These are phyloP conservation scores for Anthopleura sola DNA, from an alignment of 64 coral and sea anemone species.

Conservation along the genomic window DNA sequence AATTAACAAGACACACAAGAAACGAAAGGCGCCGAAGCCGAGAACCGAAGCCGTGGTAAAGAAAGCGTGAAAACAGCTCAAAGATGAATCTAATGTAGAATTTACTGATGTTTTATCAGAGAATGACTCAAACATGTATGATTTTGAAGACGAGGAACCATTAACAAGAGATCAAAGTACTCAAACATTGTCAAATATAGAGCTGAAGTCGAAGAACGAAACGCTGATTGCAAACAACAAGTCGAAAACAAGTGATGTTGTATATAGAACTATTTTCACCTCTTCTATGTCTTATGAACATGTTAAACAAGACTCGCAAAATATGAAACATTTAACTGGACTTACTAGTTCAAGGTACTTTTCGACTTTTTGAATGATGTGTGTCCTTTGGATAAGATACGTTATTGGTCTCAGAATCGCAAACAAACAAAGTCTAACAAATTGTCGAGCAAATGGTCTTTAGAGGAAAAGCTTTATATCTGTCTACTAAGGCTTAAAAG, in stretches of 20 bases:
- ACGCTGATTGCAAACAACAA: no score
- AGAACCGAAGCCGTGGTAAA: no score
- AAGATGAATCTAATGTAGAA: no score
- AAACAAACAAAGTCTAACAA: not conserved
- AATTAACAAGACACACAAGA: not conserved
- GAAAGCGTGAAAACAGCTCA: no score
- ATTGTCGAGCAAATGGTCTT: constrained; percentile 27
- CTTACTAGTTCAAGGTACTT: constrained; percentile 42
- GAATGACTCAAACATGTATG: no score
- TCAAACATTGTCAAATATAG: no score
- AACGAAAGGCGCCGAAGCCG: not conserved
- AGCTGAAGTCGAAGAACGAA: no score
- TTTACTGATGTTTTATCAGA: no score
- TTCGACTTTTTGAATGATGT: constrained; percentile 35
- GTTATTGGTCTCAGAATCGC: not conserved
- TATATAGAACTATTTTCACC: no score
- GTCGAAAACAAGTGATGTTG: no score
- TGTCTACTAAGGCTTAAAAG: constrained; percentile 43
- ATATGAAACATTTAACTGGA: constrained; percentile 31
- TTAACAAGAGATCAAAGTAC: no score
- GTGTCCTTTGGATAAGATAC: constrained; percentile 36
- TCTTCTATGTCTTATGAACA: not conserved
- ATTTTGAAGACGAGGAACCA: no score
- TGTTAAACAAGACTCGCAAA: not conserved
- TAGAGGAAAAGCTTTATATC: constrained; percentile 41